Conservation (phyloP, 2,797 vertebrate species). For the Amniataba percoides region DNA sequence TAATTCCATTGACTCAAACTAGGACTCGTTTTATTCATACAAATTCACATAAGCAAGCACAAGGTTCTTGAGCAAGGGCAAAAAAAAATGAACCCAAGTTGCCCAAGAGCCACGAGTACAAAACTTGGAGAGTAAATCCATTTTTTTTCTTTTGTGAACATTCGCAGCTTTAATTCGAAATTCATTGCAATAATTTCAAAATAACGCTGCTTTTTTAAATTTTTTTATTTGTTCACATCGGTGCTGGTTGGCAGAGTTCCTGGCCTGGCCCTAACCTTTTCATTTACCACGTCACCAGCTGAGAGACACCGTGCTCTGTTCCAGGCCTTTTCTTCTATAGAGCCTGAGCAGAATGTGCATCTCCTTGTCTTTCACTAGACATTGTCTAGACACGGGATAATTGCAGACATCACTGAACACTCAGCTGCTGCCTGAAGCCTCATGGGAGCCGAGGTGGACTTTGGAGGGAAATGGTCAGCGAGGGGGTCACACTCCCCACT, state of each 20-base stretch:
- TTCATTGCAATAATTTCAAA: neutral
- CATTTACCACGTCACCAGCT: conserved; percentile 58
- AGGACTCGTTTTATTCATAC: neutral
- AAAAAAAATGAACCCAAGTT: neutral
- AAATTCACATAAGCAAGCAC: neutral
- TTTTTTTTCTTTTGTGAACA: neutral
- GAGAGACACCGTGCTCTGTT: conserved; percentile 51
- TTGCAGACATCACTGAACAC: conserved; percentile 94
- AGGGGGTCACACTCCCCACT: conserved; percentile 53
- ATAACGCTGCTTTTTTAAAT: conserved; percentile 11
- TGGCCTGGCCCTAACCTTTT: conserved; percentile 53
- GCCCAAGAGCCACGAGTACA: neutral
- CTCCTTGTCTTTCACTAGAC: conserved; percentile 89
- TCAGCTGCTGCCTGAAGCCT: conserved; percentile 89
- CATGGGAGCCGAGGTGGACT: conserved; percentile 89
- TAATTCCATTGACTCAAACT: neutral
- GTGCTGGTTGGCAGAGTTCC: conserved; percentile 38
- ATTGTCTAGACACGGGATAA: conserved; percentile 95
- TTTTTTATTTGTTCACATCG: conserved; percentile 3
- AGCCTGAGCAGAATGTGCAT: conserved; percentile 64
- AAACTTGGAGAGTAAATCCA: neutral
- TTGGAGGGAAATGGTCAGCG: conserved; percentile 86
- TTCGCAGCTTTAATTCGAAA: conserved; percentile 9
- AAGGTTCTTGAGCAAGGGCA: neutral
- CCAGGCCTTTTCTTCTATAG: conserved; percentile 61